Evolutionary conservation across 2,113 vertebrate genomes (phyloP), one percentile per base, ranked within the genome.

Genomic region (Hypomesus transpacificus): DNA sequence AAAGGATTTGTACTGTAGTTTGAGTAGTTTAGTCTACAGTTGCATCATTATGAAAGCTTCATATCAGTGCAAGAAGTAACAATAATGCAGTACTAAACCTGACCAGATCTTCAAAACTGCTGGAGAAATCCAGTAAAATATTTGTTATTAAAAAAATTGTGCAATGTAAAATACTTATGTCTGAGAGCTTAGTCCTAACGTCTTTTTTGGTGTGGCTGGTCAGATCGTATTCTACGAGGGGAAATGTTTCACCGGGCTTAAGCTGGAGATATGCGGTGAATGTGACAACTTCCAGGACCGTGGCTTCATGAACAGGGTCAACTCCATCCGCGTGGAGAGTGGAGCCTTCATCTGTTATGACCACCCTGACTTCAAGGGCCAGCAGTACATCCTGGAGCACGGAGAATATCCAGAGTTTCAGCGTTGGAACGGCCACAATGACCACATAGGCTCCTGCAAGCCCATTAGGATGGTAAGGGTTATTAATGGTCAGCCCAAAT

Each of bases 371-470:
- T 94, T 94, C 82, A 89, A 82, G 68, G 93, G 93, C 59, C 93
- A 93, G 82, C 93, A 94, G 79, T 94, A 91, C 24, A 69, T 94
- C 81, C 87, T 95, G 82, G 93, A 95, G 71, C 93, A 81, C 0
- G 92, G 93, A 0, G 90, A 94, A 65, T 93, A 94, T 59, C 93
- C 93, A 0, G 81, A 92, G 3, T 94, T 94, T 82, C 88, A 87
- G 71, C 88, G 82, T 73, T 95, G 94, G 94, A 94, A 94, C 0
- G 82, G 91, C 3, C 92, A 89, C 89, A 91, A 89, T 0, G 93
- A 94, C 80, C 94, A 91, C 85, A 90, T 93, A 92, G 93, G 92
- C 67, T 95, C 94, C 86, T 94, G 94, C 70, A 90, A 80, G 71
- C 91, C 94, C 0, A 18, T 94, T 0, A 89, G 90, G 31, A 95